Percentiles rank a stretch among this genome's conserved stretches.
Evolutionary conservation across 2,888 invertebrate genomes (phyloP).

Genomic region (Odontothrips loti): DNA sequence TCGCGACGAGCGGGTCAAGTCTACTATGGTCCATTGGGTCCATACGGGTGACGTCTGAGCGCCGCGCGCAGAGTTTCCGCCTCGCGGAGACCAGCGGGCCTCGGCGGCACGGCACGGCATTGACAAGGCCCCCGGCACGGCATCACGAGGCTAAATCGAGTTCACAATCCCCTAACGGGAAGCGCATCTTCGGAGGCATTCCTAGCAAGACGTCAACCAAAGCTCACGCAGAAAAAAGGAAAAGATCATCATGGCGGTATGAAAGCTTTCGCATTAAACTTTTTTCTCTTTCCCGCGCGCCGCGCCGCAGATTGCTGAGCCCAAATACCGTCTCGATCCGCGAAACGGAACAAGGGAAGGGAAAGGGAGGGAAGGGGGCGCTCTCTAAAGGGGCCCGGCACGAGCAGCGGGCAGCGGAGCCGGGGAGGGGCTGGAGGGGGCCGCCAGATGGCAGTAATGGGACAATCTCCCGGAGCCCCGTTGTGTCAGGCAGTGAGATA

Average conservation of each 20-base stretch:
- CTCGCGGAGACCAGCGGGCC: no score
- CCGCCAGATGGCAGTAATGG: no score
- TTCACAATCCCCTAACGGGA: slow-evolving; percentile 15
- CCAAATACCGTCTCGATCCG: no score
- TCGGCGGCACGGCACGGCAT: background rate
- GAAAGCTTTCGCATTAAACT: background rate
- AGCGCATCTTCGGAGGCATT: background rate
- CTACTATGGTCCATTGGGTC: no score
- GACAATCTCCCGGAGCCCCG: no score
- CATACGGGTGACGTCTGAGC: no score
- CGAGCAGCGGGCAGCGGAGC: no score
- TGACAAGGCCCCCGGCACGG: background rate
- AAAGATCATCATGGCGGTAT: background rate
- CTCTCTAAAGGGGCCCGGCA: background rate
- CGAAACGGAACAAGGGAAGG: background rate
- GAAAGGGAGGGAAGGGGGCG: background rate
- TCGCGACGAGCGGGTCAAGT: no score
- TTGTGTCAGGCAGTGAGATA: no score
- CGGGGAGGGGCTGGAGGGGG: no score
- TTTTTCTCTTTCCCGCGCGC: background rate
- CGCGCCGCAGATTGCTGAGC: background rate
- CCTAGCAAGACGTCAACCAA: background rate
- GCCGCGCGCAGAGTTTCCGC: no score
- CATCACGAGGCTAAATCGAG: background rate
- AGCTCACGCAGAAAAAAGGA: background rate